These are phyloP conservation scores for Neolamprologus sp. DNA, from an alignment of 2,113 vertebrate genomes.

Conservation along the genomic window DNA sequence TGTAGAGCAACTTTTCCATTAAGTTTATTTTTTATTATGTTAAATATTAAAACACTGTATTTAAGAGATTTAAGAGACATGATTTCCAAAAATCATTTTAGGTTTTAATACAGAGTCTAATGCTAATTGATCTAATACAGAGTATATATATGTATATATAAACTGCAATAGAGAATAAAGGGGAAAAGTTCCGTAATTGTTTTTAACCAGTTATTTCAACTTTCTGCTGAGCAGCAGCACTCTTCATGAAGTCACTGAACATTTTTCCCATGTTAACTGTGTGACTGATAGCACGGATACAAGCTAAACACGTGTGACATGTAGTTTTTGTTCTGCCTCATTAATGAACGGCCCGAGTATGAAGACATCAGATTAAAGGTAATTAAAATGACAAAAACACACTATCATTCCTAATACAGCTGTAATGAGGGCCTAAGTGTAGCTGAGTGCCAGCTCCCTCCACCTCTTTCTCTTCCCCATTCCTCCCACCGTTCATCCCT, in stretches of 20 bases:
- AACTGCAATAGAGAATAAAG: neutral
- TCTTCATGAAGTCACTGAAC: neutral
- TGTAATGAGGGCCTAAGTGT: conserved; percentile 53
- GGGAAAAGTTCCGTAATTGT: neutral
- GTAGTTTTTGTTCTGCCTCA: conserved; percentile 57
- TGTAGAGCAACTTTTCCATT: neutral
- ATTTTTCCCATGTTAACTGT: neutral
- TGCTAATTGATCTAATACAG: neutral
- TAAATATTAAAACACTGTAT: neutral
- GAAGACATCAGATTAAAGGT: conserved; percentile 60
- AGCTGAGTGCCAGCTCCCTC: conserved; percentile 39
- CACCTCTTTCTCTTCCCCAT: conserved; percentile 15
- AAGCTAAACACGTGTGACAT: conserved; percentile 43
- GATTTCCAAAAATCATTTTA: neutral
- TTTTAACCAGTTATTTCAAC: neutral
- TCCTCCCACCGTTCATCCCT: conserved; percentile 40
- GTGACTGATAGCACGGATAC: conserved; percentile 25
- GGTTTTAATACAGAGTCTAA: neutral
- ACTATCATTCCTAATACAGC: conserved; percentile 53
- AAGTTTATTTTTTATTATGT: neutral
- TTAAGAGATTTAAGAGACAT: neutral
- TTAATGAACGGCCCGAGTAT: conserved; percentile 41
- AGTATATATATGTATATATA: neutral
- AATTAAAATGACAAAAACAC: conserved; percentile 71
- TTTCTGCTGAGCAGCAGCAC: neutral